Evolutionary conservation across 2,797 vertebrate genomes (phyloP), one percentile per base, ranked within the genome.

Genomic region (Channallabes apus): DNA sequence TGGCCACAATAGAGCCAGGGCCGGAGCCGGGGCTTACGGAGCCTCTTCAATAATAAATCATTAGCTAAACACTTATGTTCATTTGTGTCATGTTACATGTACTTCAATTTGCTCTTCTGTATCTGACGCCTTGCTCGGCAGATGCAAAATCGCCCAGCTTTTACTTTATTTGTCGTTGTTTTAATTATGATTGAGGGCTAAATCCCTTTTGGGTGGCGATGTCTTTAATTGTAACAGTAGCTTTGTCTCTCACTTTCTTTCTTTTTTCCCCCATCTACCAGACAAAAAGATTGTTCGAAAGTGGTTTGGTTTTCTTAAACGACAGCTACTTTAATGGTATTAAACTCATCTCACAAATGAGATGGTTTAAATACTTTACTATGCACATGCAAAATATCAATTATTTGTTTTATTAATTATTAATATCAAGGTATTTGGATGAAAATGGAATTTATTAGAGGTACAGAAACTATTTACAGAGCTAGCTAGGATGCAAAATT

Each of bases 21-120:
- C 91, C 91, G 88, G 91, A 91, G 90, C 89, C 87, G 89, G 90
- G 93, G 92, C 86, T 91, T 78, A 88, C 82, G 61, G 91, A 93
- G 92, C 90, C 94, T 94, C 92, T 93, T 95, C 94, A 94, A 94
- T 95, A 95, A 95, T 95, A 95, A 95, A 95, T 95, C 94, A 95
- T 95, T 95, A 95, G 93, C 94, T 95, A 95, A 95, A 95, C 95
- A 95, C 94, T 95, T 95, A 94, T 94, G 94, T 94, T 93, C 92
- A 93, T 95, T 95, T 95, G 94, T 95, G 95, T 95, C 94, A 90
- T 93, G 94, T 95, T 95, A 95, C 95, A 94, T 94, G 94, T 94
- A 93, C 93, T 94, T 94, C 91, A 93, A 94, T 94, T 94, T 94
- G 94, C 93, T 94, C 92, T 92, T 92, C 81, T 46, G 20, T 24